Percentiles rank a stretch among this genome's conserved stretches.
Conservation (phyloP, 2,113 vertebrate genomes). For the Hemiscyllium ocellatum region DNA sequence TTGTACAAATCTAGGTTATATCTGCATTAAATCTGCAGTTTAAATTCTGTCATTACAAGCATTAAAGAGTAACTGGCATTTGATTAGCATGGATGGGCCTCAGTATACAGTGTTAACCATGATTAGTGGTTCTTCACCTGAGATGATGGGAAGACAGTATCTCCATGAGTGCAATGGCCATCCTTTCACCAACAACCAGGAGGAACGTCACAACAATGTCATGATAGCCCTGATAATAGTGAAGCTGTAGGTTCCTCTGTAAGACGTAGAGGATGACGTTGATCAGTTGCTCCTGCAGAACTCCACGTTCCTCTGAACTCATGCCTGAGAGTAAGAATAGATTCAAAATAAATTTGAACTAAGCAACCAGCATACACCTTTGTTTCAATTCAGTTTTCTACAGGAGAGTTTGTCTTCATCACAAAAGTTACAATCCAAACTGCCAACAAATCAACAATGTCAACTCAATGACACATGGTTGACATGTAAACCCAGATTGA, state of each 20-base stretch:
- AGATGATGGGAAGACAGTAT: slow-evolving; percentile 69
- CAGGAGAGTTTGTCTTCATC: neutral
- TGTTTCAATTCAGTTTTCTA: neutral
- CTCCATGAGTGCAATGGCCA: slow-evolving; percentile 63
- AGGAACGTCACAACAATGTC: slow-evolving; percentile 69
- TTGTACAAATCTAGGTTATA: no score
- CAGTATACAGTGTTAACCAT: no score
- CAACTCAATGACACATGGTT: neutral
- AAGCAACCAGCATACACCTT: neutral
- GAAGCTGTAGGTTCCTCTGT: slow-evolving; percentile 59
- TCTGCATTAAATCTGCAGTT: neutral
- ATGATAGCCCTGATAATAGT: slow-evolving; percentile 78
- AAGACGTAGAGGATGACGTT: slow-evolving; percentile 66
- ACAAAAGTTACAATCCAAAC: neutral
- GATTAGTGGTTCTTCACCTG: slow-evolving; percentile 48
- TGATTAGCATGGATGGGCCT: neutral
- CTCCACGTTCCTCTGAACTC: slow-evolving; percentile 55
- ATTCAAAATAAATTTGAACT: neutral
- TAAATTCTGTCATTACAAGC: no score
- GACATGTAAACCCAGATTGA: neutral
- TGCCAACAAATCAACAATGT: neutral
- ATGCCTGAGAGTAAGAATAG: slow-evolving; percentile 53
- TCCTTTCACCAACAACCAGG: slow-evolving; percentile 61
- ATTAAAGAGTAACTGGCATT: neutral
- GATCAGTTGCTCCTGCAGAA: slow-evolving; percentile 67